Evolutionary conservation across 2,888 invertebrate species (phyloP), one percentile per base, ranked within the genome.

Genomic region (Dynastes grantii): DNA sequence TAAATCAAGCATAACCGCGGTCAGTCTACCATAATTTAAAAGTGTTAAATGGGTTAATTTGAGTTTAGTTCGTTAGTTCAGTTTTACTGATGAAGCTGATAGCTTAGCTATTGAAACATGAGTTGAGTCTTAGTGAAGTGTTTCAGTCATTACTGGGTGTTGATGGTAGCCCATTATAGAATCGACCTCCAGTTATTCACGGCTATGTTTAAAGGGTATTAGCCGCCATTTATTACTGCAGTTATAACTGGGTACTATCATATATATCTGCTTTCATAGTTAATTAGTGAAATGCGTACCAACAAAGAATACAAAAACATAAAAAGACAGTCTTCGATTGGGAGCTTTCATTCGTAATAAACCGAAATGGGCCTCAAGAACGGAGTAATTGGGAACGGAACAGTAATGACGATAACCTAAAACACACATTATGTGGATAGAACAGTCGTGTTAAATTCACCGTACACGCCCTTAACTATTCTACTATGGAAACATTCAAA

Each of bases 391-490:
- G 71, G 73, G 68, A 77, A 67, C 61, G 45, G 45, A 49, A 75
- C 73, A 76, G 77, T 77, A 51, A 77, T 76, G 64, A 40, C 71
- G 73, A 63, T 75, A 79, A 76, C 80, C 78, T 76, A 65, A 80
- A 67, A 79, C 75, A 45, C 45, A 75, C 49, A 61, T 75, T 61
- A 75, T 49, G 73, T 45, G 73, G 61, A 75, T 79, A 75, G 51
- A 58, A 77, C 53, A 53, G 75, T 67, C 78, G 73, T 79, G 80
- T 79, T 80, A 80, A 80, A 80, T 79, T 80, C 77, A 79, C 77
- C 77, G 80, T 77, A 77, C 58, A 71, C 58, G 32, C 71, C 53
- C 13, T 11, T 16, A 45, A 40, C 61, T 40, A 61, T 77, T 68
- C 77, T 58, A 77, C 49, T 71, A 75, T 67, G 71, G 77, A 67